Percentiles rank a stretch among this genome's conserved stretches.
phyloP scores from a whole-genome alignment of 1,140 invertebrate species.

The Drosophila eugracilis region DNA sequence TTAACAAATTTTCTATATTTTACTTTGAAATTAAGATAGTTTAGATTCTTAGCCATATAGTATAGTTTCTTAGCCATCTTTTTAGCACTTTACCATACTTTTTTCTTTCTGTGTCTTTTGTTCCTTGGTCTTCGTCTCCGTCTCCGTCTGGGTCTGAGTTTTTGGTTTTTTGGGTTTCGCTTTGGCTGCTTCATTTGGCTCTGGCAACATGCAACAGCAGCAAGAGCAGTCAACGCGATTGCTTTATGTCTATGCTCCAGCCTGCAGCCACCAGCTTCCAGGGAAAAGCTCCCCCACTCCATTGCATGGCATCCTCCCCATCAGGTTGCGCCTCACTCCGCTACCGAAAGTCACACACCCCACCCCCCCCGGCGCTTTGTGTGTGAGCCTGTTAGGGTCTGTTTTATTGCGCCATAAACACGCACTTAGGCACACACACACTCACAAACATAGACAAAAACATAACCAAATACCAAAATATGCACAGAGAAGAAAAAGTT shows the following conservation, averaged over 20 bases:
- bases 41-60: too few relatives aligned
- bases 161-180: slow-evolving; percentile 46
- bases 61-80: too few relatives aligned
- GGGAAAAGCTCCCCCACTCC: not conserved
- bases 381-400: slow-evolving; percentile 73
- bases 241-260: slow-evolving; percentile 41
- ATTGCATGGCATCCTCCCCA: not conserved
- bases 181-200: slow-evolving; percentile 76
- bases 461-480: slow-evolving; percentile 31
- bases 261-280: slow-evolving; percentile 6
- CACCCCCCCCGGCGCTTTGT: slow-evolving; percentile 29
- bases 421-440: slow-evolving; percentile 74
- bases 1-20: too few relatives aligned
- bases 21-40: too few relatives aligned
- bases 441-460: too few relatives aligned
- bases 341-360: slow-evolving; percentile 1
- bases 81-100: not conserved
- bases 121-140: slow-evolving; percentile 7
- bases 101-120: slow-evolving; percentile 6
- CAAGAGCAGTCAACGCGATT: slow-evolving; percentile 47
- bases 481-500: not conserved
- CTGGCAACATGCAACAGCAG: slow-evolving; percentile 60
- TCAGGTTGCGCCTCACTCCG: not conserved
- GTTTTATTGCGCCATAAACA: slow-evolving; percentile 82
- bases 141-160: slow-evolving; percentile 26